phyloP scores from a whole-genome alignment of 2,888 invertebrate genomes.

The Drepanosiphum platanoidis region DNA sequence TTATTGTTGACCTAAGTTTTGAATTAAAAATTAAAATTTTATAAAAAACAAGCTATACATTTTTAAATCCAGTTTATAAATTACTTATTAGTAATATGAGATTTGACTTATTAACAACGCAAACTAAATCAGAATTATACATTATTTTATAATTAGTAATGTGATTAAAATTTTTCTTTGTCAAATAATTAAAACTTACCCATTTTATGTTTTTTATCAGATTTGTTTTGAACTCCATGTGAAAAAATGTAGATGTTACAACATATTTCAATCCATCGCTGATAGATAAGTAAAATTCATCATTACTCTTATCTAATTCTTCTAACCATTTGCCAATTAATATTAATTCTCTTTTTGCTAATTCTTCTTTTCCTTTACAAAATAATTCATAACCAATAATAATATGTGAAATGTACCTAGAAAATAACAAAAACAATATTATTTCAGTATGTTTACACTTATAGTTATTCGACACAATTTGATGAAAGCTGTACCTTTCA shows the following conservation, averaged over 20 bases:
- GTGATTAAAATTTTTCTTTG: no score
- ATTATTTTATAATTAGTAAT: no score
- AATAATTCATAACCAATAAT: slow-evolving; percentile 50
- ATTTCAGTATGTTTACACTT: neutral
- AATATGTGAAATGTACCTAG: slow-evolving; percentile 48
- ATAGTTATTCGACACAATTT: neutral
- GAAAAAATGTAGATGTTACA: slow-evolving; percentile 37
- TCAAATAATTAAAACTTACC: slow-evolving; percentile 15
- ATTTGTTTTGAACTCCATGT: slow-evolving; percentile 41
- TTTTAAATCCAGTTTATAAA: no score
- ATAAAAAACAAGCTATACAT: no score
- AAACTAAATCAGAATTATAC: no score
- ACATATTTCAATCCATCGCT: slow-evolving; percentile 37
- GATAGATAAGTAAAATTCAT: slow-evolving; percentile 37
- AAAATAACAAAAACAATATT: neutral
- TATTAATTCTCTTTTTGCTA: slow-evolving; percentile 37
- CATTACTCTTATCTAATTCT: neutral
- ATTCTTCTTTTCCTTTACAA: neutral
- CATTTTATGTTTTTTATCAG: slow-evolving; percentile 22
- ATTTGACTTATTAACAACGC: no score
- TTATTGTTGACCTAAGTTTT: no score
- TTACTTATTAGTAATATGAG: no score
- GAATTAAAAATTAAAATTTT: no score
- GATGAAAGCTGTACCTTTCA: slow-evolving; percentile 35
- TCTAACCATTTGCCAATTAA: slow-evolving; percentile 45